Evolutionary conservation across 2,797 vertebrate genomes (phyloP).

Genomic region (Poecile montanus): DNA sequence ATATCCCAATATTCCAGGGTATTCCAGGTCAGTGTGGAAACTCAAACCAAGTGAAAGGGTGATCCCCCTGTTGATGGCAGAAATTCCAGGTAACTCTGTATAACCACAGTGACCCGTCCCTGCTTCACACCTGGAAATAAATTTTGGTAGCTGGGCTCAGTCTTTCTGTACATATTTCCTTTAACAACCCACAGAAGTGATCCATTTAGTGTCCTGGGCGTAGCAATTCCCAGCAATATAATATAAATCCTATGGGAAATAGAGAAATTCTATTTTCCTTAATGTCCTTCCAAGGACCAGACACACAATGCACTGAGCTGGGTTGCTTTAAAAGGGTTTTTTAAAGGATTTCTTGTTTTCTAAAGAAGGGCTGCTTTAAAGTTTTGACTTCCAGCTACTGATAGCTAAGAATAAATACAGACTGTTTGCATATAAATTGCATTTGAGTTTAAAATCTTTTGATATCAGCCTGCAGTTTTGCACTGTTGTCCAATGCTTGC

Average conservation of each 20-base stretch:
- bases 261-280: neutral
- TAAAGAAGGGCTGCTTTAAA: neutral
- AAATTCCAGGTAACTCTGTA: rapidly evolving
- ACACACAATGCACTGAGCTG: neutral
- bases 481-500: neutral
- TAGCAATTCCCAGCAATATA: neutral
- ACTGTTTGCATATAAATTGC: conserved; percentile 6
- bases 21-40: neutral
- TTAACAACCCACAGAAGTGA: neutral
- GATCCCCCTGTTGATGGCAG: rapidly evolving
- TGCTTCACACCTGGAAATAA: neutral
- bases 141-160: neutral
- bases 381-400: neutral
- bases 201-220: neutral
- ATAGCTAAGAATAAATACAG: neutral
- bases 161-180: neutral
- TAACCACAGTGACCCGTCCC: rapidly evolving
- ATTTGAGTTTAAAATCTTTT: conserved; percentile 36
- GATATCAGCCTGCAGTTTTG: conserved; percentile 47
- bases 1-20: neutral
- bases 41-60: neutral
- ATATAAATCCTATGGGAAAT: neutral
- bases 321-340: neutral
- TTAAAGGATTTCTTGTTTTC: neutral
- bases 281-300: neutral